phyloP scores from a whole-genome alignment of 2,113 vertebrate genomes.

The Prietella phreatophila region DNA sequence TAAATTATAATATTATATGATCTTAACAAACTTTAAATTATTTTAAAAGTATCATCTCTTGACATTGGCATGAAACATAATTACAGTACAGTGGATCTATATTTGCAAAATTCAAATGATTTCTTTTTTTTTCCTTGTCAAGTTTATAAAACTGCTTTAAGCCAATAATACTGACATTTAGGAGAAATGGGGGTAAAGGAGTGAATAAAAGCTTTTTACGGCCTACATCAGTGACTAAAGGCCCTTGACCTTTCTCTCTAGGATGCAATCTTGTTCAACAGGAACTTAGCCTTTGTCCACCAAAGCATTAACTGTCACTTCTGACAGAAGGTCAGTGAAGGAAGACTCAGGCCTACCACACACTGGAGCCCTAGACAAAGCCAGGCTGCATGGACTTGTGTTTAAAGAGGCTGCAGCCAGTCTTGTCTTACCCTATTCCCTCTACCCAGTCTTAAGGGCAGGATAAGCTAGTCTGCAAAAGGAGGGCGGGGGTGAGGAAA shows the following conservation, averaged over 20 bases:
- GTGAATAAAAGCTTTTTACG: conserved; percentile 42
- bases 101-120: conserved; percentile 29
- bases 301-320: conserved; percentile 44
- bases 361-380: conserved; percentile 34
- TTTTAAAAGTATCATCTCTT: conserved; percentile 24
- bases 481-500: conserved; percentile 36
- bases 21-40: conserved; percentile 9
- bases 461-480: conserved; percentile 48
- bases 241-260: conserved; percentile 31
- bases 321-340: conserved; percentile 40
- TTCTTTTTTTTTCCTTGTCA: neutral
- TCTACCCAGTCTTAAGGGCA: conserved; percentile 39
- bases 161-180: conserved; percentile 16
- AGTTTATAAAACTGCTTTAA: conserved; percentile 31
- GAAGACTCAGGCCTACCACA: conserved; percentile 51
- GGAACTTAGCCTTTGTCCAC: conserved; percentile 45
- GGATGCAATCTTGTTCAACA: conserved; percentile 45
- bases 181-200: conserved; percentile 11
- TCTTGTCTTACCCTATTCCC: conserved; percentile 33
- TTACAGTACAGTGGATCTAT: conserved; percentile 34
- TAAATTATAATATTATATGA: conserved; percentile 13
- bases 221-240: conserved; percentile 36
- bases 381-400: conserved; percentile 46
- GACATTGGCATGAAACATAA: conserved; percentile 38
- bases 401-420: conserved; percentile 33